Conservation (phyloP, 2,113 vertebrate genomes). For the Mixornis gularis region DNA sequence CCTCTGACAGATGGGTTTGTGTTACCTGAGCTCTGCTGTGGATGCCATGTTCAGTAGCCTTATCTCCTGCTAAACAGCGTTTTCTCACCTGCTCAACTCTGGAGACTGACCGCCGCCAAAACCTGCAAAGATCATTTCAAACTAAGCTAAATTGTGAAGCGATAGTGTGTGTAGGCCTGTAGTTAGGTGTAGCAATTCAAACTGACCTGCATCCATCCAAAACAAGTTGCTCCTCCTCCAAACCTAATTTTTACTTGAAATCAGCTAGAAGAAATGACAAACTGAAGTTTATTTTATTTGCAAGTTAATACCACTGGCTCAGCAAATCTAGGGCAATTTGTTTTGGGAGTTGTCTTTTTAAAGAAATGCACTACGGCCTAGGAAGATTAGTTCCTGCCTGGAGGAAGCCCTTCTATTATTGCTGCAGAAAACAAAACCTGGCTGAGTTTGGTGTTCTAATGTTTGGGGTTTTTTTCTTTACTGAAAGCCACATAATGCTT, state of each 20-base stretch:
- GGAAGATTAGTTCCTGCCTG: constrained; percentile 59
- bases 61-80: constrained; percentile 59
- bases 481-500: constrained; percentile 73
- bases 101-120: constrained; percentile 58
- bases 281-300: constrained; percentile 67
- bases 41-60: constrained; percentile 75
- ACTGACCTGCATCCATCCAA: constrained; percentile 73
- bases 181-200: constrained; percentile 72
- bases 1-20: constrained; percentile 17
- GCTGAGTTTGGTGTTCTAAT: constrained; percentile 70
- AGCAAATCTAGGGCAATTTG: constrained; percentile 67
- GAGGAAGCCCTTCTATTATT: constrained; percentile 74
- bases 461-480: constrained; percentile 58
- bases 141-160: constrained; percentile 66
- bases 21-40: constrained; percentile 76
- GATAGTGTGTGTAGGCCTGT: constrained; percentile 65
- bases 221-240: constrained; percentile 66
- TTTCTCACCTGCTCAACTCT: constrained; percentile 50
- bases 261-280: constrained; percentile 64
- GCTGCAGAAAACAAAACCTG: constrained; percentile 74
- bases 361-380: constrained; percentile 75
- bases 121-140: constrained; percentile 58
- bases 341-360: constrained; percentile 62
- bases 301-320: constrained; percentile 73
- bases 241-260: constrained; percentile 77